Percentiles rank a stretch among this genome's conserved stretches.
Evolutionary conservation across 2,797 vertebrate species (phyloP).

Genomic region (Coreius guichenoti): DNA sequence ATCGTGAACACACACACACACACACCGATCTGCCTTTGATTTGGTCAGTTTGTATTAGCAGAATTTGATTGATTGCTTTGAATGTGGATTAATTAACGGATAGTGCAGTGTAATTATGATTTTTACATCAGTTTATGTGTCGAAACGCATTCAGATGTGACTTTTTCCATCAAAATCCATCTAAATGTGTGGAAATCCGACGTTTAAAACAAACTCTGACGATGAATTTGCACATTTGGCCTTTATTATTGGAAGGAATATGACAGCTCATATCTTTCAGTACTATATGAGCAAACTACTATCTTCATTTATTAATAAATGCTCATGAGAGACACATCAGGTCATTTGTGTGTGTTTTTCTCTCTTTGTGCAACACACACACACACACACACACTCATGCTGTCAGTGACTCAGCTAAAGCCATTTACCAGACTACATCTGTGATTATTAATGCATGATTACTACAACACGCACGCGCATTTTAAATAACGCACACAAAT

Average conservation of each 20-base stretch:
- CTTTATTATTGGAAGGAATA: background rate
- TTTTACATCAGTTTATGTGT: background rate
- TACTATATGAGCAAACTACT: background rate
- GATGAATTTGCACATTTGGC: background rate
- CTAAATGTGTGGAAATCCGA: background rate
- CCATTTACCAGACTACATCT: background rate
- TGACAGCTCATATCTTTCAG: background rate
- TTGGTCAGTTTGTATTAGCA: background rate
- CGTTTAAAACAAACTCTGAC: background rate
- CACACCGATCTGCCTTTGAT: background rate
- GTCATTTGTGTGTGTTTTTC: background rate
- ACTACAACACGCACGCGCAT: background rate
- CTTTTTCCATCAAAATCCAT: background rate
- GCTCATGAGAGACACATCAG: background rate
- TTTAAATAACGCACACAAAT: background rate
- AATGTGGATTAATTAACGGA: background rate
- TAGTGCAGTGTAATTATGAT: background rate
- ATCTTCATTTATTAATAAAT: background rate
- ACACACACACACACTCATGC: background rate
- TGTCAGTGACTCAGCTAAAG: constrained; percentile 26
- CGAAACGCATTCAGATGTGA: background rate
- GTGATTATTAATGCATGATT: background rate
- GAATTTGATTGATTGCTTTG: background rate
- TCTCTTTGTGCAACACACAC: constrained; percentile 12
- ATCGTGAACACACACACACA: background rate